A percentile compares a stretch with the other conserved stretches of the same genome.
These are phyloP conservation scores for Leptoteleia sp. DNA, from an alignment of 1,140 invertebrate genomes.

Conservation along the genomic window DNA sequence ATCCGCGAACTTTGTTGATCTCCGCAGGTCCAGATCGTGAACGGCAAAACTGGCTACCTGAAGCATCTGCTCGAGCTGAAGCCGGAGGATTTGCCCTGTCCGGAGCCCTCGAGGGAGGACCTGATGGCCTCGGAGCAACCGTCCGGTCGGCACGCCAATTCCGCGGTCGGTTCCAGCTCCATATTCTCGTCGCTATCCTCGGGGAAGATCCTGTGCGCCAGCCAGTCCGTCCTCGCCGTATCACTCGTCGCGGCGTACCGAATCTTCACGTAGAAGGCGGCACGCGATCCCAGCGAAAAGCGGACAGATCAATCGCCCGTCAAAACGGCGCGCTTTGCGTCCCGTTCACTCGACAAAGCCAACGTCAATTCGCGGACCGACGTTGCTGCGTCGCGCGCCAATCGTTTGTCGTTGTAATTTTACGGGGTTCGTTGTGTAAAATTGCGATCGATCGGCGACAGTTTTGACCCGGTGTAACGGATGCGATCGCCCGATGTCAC, in stretches of 20 bases:
- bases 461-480: too few species aligned
- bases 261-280: conserved; percentile 72
- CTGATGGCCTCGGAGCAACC: conserved; percentile 79
- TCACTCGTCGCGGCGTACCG: conserved; percentile 56
- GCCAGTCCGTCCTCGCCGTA: conserved; percentile 64
- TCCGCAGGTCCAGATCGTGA: conserved; percentile 69
- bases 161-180: conserved; percentile 70
- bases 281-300: conserved; percentile 9
- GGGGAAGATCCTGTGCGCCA: conserved; percentile 62
- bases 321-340: conserved; percentile 17
- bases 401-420: too few species aligned
- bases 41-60: conserved; percentile 70
- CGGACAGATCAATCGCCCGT: conserved; percentile 28
- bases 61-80: conserved; percentile 84
- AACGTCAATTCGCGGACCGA: not conserved
- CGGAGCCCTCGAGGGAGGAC: conserved; percentile 79
- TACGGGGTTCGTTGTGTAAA: too few species aligned
- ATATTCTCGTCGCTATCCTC: conserved; percentile 70
- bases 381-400: too few species aligned
- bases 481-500: too few species aligned
- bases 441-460: too few species aligned
- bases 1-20: not conserved
- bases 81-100: conserved; percentile 85
- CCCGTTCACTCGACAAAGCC: conserved; percentile 15
- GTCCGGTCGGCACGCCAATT: conserved; percentile 74